These are phyloP conservation scores for Scaptomyza hsui DNA, from an alignment of 1,140 invertebrate species.

Conservation along the genomic window DNA sequence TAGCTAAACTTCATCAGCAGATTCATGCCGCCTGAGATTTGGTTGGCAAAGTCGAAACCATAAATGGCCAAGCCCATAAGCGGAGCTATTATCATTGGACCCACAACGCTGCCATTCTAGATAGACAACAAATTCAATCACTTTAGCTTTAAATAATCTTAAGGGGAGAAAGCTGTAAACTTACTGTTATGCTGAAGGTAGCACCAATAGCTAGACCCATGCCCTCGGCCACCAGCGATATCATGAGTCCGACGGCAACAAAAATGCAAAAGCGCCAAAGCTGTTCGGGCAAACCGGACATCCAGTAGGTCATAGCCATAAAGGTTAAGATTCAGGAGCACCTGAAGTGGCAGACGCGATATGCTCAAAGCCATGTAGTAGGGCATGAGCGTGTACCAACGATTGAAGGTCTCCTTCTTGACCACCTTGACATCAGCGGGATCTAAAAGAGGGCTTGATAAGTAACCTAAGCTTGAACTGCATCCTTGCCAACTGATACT, in stretches of 20 bases:
- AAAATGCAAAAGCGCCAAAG: conserved; percentile 85
- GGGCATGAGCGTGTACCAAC: conserved; percentile 91
- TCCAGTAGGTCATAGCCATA: conserved; percentile 86
- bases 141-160: not conserved
- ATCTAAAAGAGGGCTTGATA: conserved; percentile 85
- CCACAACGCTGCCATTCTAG: conserved; percentile 88
- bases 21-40: conserved; percentile 86
- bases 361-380: conserved; percentile 92
- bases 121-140: conserved; percentile 12
- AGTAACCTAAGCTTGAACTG: not conserved
- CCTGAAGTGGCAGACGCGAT: conserved; percentile 87
- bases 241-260: conserved; percentile 85
- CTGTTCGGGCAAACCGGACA: conserved; percentile 86
- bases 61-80: conserved; percentile 88
- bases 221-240: conserved; percentile 86
- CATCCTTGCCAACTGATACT: conserved; percentile 58
- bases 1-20: conserved; percentile 87
- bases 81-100: conserved; percentile 86
- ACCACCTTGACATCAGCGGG: conserved; percentile 92
- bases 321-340: conserved; percentile 86
- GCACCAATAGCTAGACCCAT: conserved; percentile 87
- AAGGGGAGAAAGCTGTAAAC: conserved; percentile 29
- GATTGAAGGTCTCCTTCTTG: conserved; percentile 92
- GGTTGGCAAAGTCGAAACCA: conserved; percentile 88
- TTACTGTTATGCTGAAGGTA: conserved; percentile 87